Percentiles rank a stretch among this genome's conserved stretches.
phyloP scores from a whole-genome alignment of 2,113 vertebrate genomes.

The Scartelaos histophorus region DNA sequence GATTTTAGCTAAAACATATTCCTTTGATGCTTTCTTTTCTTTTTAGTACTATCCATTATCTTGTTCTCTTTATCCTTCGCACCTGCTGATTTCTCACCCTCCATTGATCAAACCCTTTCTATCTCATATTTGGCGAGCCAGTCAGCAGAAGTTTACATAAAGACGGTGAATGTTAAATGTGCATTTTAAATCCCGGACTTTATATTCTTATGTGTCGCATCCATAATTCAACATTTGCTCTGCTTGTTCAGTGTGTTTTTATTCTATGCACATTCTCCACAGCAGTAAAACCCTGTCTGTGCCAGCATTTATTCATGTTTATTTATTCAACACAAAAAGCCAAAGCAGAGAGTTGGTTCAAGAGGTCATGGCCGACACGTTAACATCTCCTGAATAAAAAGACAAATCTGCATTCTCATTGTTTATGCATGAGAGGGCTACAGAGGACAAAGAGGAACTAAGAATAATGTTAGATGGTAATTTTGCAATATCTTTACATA shows the following conservation, averaged over 20 bases:
- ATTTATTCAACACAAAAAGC: conserved; percentile 14
- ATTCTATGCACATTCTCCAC: conserved; percentile 12
- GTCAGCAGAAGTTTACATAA: background rate
- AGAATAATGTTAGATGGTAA: background rate
- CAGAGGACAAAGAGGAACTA: background rate
- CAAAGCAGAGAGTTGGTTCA: background rate
- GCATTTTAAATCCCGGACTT: background rate
- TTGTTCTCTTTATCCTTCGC: background rate
- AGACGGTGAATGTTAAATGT: background rate
- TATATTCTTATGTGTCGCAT: background rate
- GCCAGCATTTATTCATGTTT: background rate
- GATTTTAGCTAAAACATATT: too few species aligned
- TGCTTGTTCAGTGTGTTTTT: conserved; percentile 4
- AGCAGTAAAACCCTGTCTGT: background rate
- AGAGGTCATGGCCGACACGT: conserved; percentile 1
- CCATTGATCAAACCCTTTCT: background rate
- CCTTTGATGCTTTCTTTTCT: background rate
- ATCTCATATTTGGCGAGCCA: background rate
- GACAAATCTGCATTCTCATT: background rate
- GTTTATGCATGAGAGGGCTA: background rate
- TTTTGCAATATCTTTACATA: background rate
- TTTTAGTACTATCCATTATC: background rate
- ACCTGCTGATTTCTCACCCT: background rate
- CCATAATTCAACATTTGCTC: conserved; percentile 5
- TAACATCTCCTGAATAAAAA: background rate